Percentiles rank a stretch among this genome's conserved stretches.
Evolutionary conservation across 1,140 invertebrate genomes (phyloP).

Genomic region (Melanaphis sacchari): DNA sequence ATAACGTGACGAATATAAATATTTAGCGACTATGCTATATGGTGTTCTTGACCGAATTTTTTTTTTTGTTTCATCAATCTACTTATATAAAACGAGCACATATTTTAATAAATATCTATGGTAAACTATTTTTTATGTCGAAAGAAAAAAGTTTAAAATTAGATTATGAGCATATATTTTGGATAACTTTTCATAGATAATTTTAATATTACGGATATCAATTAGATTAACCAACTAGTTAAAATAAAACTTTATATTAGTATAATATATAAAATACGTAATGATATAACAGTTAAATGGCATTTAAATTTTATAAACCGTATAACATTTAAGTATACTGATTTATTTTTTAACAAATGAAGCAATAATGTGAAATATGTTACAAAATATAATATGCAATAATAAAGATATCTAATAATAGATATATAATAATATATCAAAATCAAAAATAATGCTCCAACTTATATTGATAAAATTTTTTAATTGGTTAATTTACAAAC

Average conservation of each 20-base stretch:
- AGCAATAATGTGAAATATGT: too few species aligned
- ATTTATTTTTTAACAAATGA: neutral
- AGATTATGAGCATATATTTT: neutral
- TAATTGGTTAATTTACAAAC: neutral
- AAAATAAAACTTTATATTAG: neutral
- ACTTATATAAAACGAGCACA: neutral
- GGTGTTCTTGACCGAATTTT: slow-evolving; percentile 29
- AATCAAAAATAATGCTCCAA: too few species aligned
- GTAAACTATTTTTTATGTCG: neutral
- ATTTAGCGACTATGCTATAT: neutral
- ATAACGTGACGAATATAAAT: neutral
- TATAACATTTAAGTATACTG: neutral
- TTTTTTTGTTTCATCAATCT: slow-evolving; percentile 18
- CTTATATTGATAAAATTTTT: too few species aligned
- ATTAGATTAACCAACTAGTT: neutral
- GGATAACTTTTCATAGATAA: neutral
- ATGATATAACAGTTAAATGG: neutral
- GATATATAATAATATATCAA: too few species aligned
- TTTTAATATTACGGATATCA: neutral
- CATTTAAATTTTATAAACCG: neutral
- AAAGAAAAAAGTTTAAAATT: neutral
- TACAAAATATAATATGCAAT: too few species aligned
- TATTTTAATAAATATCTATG: neutral
- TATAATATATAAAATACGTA: neutral
- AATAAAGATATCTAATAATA: too few species aligned